Conservation (phyloP, 2,113 vertebrate genomes). For the Phalacrocorax pelagicus region DNA sequence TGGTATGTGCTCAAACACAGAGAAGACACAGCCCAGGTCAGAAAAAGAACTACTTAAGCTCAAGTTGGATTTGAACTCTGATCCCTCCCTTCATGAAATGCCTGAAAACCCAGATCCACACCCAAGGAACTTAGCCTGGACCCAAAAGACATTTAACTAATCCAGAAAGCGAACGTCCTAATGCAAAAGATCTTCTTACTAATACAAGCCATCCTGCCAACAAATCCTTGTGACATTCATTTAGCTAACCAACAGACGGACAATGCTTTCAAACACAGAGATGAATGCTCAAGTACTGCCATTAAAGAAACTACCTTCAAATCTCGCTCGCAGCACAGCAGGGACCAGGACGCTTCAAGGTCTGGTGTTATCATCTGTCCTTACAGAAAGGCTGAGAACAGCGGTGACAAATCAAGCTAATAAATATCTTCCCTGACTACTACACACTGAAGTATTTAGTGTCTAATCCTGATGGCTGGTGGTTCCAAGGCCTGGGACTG, state of each 20-base stretch:
- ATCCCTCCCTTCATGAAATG: neutral
- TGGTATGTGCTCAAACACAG: neutral
- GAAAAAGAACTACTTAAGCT: neutral
- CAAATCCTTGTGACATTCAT: neutral
- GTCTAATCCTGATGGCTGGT: neutral
- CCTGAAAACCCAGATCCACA: neutral
- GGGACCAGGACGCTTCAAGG: neutral
- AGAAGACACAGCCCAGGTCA: neutral
- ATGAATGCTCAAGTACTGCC: neutral
- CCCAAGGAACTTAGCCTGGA: neutral
- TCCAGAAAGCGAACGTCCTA: neutral
- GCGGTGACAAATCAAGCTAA: neutral
- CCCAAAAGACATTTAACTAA: neutral
- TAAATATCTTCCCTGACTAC: neutral
- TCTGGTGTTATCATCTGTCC: neutral
- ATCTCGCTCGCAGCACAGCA: neutral
- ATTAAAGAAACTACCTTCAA: neutral
- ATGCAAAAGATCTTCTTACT: neutral
- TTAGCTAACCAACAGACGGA: neutral
- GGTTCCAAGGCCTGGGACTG: neutral
- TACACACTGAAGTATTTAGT: neutral
- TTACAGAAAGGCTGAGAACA: neutral
- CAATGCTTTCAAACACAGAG: neutral
- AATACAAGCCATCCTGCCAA: neutral
- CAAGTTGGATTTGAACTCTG: neutral